Conservation (phyloP, 2,888 invertebrate genomes). For the Heliconius cydno region DNA sequence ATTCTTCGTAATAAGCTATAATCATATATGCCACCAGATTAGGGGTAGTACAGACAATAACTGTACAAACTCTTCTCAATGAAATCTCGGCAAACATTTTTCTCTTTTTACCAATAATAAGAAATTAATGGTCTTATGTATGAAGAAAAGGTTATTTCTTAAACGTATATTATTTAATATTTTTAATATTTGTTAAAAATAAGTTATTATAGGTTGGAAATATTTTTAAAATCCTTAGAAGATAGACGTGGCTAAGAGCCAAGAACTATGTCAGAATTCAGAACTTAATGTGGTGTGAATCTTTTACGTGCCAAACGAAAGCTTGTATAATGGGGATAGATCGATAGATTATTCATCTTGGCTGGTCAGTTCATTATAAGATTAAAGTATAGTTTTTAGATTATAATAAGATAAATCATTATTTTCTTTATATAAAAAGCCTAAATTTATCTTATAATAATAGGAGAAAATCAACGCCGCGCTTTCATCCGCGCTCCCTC, state of each 20-base stretch:
- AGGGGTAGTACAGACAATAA: constrained; percentile 18
- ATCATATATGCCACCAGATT: not conserved
- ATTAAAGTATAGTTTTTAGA: not conserved
- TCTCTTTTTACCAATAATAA: not conserved
- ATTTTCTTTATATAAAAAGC: too few relatives aligned
- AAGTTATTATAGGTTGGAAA: not conserved
- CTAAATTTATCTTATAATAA: too few relatives aligned
- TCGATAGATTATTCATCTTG: constrained; percentile 9
- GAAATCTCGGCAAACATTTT: not conserved
- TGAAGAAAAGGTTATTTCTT: not conserved
- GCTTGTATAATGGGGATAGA: constrained; percentile 51
- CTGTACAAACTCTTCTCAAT: constrained; percentile 35
- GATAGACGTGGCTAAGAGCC: constrained; percentile 65
- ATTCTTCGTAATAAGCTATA: not conserved
- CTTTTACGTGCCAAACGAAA: constrained; percentile 73
- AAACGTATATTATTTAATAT: not conserved
- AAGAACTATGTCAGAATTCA: constrained; percentile 56
- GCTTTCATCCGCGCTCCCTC: too few relatives aligned
- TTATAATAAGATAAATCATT: not conserved
- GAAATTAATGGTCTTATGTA: not conserved
- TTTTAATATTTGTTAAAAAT: not conserved
- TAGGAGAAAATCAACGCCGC: too few relatives aligned
- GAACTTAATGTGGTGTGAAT: constrained; percentile 75
- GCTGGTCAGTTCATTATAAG: not conserved
- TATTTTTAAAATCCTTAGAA: constrained; percentile 20